Evolutionary conservation across 2,888 invertebrate species (phyloP).

Genomic region (Patella ulyssiponensis): DNA sequence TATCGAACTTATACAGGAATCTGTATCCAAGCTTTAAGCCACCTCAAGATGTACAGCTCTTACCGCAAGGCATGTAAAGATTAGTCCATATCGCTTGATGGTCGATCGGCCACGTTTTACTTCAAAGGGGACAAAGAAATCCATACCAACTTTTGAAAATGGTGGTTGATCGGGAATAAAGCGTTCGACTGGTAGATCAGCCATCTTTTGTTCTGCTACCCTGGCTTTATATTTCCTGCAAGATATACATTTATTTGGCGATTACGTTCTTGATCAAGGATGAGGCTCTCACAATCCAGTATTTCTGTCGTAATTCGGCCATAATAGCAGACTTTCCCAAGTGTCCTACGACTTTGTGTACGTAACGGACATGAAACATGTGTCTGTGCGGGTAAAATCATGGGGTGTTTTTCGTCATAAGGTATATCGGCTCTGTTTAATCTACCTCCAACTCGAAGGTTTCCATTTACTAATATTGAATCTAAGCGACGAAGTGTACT

Average conservation of each 20-base stretch:
- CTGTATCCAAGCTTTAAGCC: too few relatives aligned
- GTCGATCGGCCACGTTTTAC: neutral
- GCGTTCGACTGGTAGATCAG: constrained; percentile 30
- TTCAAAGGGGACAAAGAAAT: constrained; percentile 5
- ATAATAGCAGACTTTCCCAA: constrained; percentile 6
- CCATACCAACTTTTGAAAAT: constrained; percentile 12
- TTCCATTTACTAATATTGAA: neutral
- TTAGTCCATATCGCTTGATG: constrained; percentile 16
- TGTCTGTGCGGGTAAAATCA: too few relatives aligned
- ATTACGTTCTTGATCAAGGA: constrained; percentile 7
- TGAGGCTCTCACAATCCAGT: constrained; percentile 13
- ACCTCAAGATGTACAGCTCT: constrained; percentile 10
- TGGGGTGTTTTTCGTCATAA: too few relatives aligned
- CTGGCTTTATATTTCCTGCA: constrained; percentile 26
- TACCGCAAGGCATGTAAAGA: constrained; percentile 14
- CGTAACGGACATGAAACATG: neutral
- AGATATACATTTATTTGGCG: constrained; percentile 7
- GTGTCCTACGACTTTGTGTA: neutral
- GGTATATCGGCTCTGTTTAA: too few relatives aligned
- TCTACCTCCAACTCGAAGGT: neutral
- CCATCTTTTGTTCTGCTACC: constrained; percentile 25
- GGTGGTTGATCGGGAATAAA: constrained; percentile 18
- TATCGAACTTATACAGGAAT: too few relatives aligned
- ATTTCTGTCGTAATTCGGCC: constrained; percentile 13
- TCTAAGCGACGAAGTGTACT: neutral